These are phyloP conservation scores for Cyrtorhinus lividipennis DNA, from an alignment of 1,140 invertebrate species.

Conservation along the genomic window DNA sequence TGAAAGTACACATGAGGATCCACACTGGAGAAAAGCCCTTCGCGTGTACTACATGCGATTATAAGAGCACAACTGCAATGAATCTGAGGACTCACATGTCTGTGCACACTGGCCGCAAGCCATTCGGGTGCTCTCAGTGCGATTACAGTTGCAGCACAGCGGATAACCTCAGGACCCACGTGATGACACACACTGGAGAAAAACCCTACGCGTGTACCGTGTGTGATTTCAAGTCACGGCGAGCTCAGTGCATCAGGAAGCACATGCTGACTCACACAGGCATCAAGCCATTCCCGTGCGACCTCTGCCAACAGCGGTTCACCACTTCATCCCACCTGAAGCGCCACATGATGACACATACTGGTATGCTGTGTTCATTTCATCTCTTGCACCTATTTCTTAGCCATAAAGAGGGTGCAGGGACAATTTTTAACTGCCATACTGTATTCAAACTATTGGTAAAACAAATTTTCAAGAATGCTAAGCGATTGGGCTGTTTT, in stretches of 20 bases:
- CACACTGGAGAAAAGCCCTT: conserved; percentile 1
- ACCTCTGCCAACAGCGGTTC: conserved; percentile 33
- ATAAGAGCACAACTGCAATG: conserved; percentile 29
- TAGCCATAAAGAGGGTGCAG: not conserved
- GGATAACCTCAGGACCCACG: conserved; percentile 58
- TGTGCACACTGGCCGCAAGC: conserved; percentile 23
- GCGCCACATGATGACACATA: conserved; percentile 32
- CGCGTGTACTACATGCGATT: conserved; percentile 29
- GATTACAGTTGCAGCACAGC: conserved; percentile 9
- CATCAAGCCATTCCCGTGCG: conserved; percentile 41
- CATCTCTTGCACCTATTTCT: not conserved
- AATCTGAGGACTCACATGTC: conserved; percentile 31
- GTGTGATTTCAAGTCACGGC: conserved; percentile 28
- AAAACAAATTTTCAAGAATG: not conserved
- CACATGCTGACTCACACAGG: conserved; percentile 45
- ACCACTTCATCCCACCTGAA: conserved; percentile 29
- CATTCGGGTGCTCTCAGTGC: conserved; percentile 16
- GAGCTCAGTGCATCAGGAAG: not conserved
- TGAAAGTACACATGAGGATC: conserved; percentile 2
- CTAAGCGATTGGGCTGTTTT: too few relatives aligned
- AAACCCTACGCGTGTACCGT: conserved; percentile 31
- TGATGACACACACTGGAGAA: conserved; percentile 52
- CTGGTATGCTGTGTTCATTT: conserved; percentile 14
- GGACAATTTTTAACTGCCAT: not conserved
- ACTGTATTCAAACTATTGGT: not conserved